Base-by-base conservation (phyloP, 2,888 invertebrate species). In the Uloborus plumipes region DNA sequence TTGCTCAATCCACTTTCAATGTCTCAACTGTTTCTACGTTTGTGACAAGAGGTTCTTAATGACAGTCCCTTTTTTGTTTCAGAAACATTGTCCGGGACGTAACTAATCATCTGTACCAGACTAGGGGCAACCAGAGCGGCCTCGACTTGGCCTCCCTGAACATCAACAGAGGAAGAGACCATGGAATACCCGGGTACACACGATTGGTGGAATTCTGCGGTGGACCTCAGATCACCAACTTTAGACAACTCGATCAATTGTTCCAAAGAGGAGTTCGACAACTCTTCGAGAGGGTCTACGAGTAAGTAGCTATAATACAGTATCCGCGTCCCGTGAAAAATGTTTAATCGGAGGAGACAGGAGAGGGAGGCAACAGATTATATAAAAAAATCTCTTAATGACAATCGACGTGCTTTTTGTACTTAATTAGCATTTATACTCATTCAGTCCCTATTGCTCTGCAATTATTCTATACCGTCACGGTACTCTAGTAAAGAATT, bases 81-180 rank as follows among this genome's bases (percentile, higher is more conserved):
- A 82, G 79, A 16, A 59, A 77, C 47, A 81, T 84, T 66, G 80
- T 80, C 2, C 50, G 77, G 7, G 84, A 84, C 55, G 80, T 84
- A 16, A 84, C 84, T n/a, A 81, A 84, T n/a, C 78, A 78, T 31
- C 22, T 80, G 47, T 84, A 84, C 26, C 77, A 78, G 20, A 59
- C 20, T 16, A 71, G 84, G 22, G 93, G 93, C 85, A 94, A 95
- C 85, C 93, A 94, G 0, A 94, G 94, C 87, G 95, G 95, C 0
- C 89, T 95, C 61, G 95, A 95, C 88, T 89, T 95, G 86, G 93
- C 93, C 0, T 91, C 95, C 0, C 90, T 95, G 65, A 95, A 95
- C 88, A 92, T 95, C 70, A 94, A 94, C 88, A 91, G 95, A 61
- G 94, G 94, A 0, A 90, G 95, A 18, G 95, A 95, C 89, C 93